Base-by-base conservation (phyloP, 2,113 vertebrate genomes). In the Columba livia region DNA sequence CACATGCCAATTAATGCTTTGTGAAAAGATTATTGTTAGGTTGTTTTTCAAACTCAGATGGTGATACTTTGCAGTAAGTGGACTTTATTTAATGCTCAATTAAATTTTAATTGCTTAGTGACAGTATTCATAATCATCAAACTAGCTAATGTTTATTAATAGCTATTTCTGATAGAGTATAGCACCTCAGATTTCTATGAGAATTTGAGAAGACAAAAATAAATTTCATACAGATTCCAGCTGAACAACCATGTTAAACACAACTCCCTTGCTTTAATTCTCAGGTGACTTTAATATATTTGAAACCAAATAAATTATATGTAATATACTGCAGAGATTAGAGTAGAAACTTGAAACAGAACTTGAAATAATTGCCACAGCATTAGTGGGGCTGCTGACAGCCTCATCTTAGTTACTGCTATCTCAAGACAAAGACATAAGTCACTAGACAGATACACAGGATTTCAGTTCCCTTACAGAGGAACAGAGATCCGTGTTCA, bases 81-180 rank as follows among this genome's bases (percentile, higher is more conserved):
- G 94, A 97, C 94, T 96, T 97, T 95, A 94, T 96, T 94, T 96
- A 95, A 96, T 96, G 89, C 92, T 96, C 85, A 97, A 97, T 97
- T 97, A 95, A 93, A 88, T 97, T 91, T 78, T 86, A 96, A 94
- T 95, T 96, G 88, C 70, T 97, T 88, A 70, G 64, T 97, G 94
- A 97, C 96, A 97, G 44, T 93, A 71, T 84, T 95, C 65, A 94
- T 96, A 91, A 94, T 91, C 86, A 90, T 97, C 92, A 96, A 94
- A 90, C 66, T 78, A 86, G 70, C 60, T 95, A 79, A 95, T 62
- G 85, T 77, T 80, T 94, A 88, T 89, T 96, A 95, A 92, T 67
- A 91, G 57, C 84, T 24, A 60, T 93, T 97, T 93, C 84, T 95
- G 83, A 92, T 89, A 57, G 32, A 81, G 25, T 57, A 48, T 29